Percentiles rank a stretch among this genome's conserved stretches.
Conservation (phyloP, 2,797 vertebrate genomes). For the Trachops cirrhosus region DNA sequence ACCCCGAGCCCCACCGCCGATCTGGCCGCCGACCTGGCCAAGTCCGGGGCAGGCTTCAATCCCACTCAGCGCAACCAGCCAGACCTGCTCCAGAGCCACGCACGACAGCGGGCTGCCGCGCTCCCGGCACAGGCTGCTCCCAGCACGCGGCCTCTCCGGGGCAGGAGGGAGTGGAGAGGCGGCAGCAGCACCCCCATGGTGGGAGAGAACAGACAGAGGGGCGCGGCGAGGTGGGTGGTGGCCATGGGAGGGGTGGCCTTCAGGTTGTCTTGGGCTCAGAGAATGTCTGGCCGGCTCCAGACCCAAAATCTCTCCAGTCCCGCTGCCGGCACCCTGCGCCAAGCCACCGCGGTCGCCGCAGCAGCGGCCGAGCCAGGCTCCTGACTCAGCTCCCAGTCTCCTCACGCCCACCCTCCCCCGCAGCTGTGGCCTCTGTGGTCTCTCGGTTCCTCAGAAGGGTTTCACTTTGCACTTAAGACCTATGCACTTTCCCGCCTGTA, state of each 20-base stretch:
- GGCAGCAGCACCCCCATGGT: neutral
- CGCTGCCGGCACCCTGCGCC: neutral
- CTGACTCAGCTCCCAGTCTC: neutral
- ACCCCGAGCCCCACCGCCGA: too few relatives aligned
- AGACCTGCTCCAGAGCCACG: neutral
- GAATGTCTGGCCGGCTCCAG: neutral
- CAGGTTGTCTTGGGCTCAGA: neutral
- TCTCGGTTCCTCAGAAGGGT: neutral
- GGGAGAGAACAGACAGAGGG: neutral
- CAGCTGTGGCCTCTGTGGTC: neutral
- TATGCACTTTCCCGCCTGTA: neutral
- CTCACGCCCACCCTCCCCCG: too few relatives aligned
- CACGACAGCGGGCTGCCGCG: neutral
- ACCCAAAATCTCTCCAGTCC: neutral
- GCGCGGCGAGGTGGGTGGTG: neutral
- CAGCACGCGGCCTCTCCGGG: neutral
- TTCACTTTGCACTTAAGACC: neutral
- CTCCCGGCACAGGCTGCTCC: too few relatives aligned
- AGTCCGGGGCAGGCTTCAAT: neutral
- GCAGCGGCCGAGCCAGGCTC: neutral
- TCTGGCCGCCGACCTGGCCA: fast-evolving
- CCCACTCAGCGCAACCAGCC: neutral
- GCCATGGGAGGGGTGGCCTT: neutral
- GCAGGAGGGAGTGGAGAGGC: neutral
- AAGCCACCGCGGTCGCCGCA: too few relatives aligned